Base-by-base conservation (phyloP, 2,113 vertebrate species). In the Ploceus nigricollis region DNA sequence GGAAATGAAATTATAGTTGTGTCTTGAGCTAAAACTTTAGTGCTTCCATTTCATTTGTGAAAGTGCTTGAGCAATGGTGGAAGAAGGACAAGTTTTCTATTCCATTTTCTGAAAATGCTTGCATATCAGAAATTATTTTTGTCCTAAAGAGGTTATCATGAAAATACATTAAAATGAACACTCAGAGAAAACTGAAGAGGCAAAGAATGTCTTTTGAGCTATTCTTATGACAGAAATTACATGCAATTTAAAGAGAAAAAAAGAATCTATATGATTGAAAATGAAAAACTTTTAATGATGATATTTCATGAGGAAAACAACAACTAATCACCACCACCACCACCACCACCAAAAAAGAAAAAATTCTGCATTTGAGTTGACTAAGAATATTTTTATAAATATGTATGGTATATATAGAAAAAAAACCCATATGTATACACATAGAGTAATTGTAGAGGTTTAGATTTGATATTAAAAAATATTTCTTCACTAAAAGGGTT, bases 341-440 rank as follows among this genome's bases (percentile, higher is more conserved):
- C 24, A 27, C 6, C 2, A 68, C 5, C 5, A 39, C n/a, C n/a
- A n/a, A n/a, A n/a, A 8, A 27, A 5, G 22, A 7, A 75, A 66
- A 76, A 64, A 50, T 14, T 30, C 9, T 68, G 14, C 22, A 63
- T 53, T 76, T 61, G 8, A 0, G 5, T 53, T 61, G 5, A 66
- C 24, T 68, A 66, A 73, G 16, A 60, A 69, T 69, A 42, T 66
- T 80, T 71, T 48, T 44, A 64, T 54, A 69, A 44, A 81, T n/a
- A 42, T 44, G 3, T 16, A 27, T 9, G 4, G 1, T 35, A 13
- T 47, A 24, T 25, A 33, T 8, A 39, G 10, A 7, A 53, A 40
- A 63, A 51, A 10, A 2, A 0, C 4, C 6, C 21, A 4, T 44
- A 61, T 14, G 1, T 56, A 30, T 23, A 28, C 4, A 42, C 13